These are phyloP conservation scores for Drosophila koepferae DNA, from an alignment of 2,888 invertebrate genomes.

Conservation along the genomic window DNA sequence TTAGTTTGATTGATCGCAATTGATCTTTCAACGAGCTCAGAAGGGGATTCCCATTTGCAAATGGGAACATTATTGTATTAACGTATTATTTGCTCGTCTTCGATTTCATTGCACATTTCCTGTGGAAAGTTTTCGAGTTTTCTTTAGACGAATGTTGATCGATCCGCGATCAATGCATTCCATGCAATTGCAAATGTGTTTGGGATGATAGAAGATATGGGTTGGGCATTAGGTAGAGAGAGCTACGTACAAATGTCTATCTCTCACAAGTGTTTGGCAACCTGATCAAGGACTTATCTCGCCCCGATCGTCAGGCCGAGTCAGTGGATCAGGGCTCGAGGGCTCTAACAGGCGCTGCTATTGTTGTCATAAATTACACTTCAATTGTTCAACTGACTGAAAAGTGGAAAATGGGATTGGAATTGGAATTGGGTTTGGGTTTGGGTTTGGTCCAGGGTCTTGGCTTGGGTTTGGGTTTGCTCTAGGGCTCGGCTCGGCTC, in stretches of 20 bases:
- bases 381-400: slow-evolving; percentile 64
- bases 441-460: slow-evolving; percentile 12
- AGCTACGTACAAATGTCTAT: neutral
- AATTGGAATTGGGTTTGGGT: neutral
- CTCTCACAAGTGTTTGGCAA: slow-evolving; percentile 68
- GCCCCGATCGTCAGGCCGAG: slow-evolving; percentile 66
- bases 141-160: slow-evolving; percentile 15
- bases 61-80: slow-evolving; percentile 19
- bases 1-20: slow-evolving; percentile 10
- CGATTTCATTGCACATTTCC: slow-evolving; percentile 53
- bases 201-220: slow-evolving; percentile 29
- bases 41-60: slow-evolving; percentile 27
- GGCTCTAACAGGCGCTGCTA: slow-evolving; percentile 41
- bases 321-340: slow-evolving; percentile 59
- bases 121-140: slow-evolving; percentile 25
- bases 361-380: slow-evolving; percentile 80
- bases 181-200: slow-evolving; percentile 43
- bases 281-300: slow-evolving; percentile 78
- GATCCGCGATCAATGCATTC: neutral
- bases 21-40: neutral
- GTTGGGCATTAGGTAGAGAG: neutral
- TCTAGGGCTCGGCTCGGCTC: neutral
- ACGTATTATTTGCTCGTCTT: slow-evolving; percentile 28
- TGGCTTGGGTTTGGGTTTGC: slow-evolving; percentile 1
- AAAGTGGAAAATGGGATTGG: slow-evolving; percentile 21